Percentiles rank a stretch among this genome's conserved stretches.
phyloP scores from a whole-genome alignment of 2,797 vertebrate genomes.

The Rachycentron canadum region DNA sequence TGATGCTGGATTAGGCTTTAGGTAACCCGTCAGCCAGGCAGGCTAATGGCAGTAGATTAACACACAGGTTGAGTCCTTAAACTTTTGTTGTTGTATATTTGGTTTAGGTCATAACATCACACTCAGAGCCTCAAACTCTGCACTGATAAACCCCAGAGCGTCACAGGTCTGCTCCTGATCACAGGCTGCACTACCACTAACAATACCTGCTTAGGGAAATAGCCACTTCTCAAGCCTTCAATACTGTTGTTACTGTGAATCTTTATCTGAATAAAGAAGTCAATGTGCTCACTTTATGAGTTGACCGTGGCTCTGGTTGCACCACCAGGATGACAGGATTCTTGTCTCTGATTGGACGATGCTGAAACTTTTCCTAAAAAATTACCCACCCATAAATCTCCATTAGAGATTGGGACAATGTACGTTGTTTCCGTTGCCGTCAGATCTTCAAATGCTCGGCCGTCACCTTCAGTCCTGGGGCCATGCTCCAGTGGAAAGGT shows the following conservation, averaged over 20 bases:
- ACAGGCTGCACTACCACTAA: not conserved
- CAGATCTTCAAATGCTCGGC: not conserved
- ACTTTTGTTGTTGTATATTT: no score
- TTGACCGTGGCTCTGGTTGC: not conserved
- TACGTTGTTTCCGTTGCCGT: not conserved
- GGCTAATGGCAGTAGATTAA: no score
- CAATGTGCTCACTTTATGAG: constrained; percentile 4
- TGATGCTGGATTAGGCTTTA: no score
- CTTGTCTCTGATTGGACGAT: constrained; percentile 21
- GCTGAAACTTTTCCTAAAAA: not conserved
- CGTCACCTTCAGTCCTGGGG: not conserved
- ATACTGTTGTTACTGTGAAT: not conserved
- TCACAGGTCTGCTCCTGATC: not conserved
- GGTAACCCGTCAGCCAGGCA: no score
- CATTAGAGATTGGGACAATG: not conserved
- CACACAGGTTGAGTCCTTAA: no score
- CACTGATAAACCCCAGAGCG: not conserved
- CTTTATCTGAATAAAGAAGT: constrained; percentile 19
- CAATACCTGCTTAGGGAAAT: not conserved
- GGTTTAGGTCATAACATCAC: not conserved
- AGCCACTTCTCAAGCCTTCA: not conserved
- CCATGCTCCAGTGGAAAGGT: constrained; percentile 48
- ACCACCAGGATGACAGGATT: not conserved
- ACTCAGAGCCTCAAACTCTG: not conserved
- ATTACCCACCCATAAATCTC: not conserved